Evolutionary conservation across 1,140 invertebrate species (phyloP), one percentile per base, ranked within the genome.

Genomic region (Bacillus rossius): DNA sequence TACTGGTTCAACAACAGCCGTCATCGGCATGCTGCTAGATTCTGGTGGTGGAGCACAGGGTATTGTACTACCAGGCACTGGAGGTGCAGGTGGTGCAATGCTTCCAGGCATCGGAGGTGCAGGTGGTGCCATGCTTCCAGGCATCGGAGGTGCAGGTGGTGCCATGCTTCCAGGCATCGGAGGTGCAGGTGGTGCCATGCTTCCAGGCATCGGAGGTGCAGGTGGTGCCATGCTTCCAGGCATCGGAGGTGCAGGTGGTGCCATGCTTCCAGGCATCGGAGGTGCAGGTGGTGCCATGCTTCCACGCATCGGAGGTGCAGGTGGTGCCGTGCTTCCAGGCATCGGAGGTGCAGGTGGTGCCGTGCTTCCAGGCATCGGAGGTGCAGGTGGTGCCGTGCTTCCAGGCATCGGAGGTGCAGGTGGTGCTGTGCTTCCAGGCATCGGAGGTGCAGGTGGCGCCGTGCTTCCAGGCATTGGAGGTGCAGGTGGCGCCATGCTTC

Each of bases 201-300:
- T 26, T 1, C 23, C 14, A 25, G 59, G 59, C 20, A 61, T 61
- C 5, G 67, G 61, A 42, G 67, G 60, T 47, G 62, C 62, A 40
- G 65, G 57, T 10, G 66, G 61, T n/a, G 65, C 22, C 37, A 41
- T 14, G 51, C 8, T 8, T 22, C 13, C 19, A 23, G 38, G 48
- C 2, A 51, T 22, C n/a, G 61, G 60, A 10, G 60, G 60, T 47
- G 64, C 61, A 7, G 61, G 65, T 34, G 59, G 66, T 25, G 59
- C 62, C 10, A 34, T 34, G n/a, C 57, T 52, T 10, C 59, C 61
- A 37, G 60, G 48, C 3, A 45, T 43, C 17, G 52, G 56, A 8
- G 63, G 61, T 2, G 64, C 60, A 5, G 54, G 54, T n/a, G 57
- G 61, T 29, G 55, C 55, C 5, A 57, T 41, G n/a, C 20, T 42